Evolutionary conservation across 2,113 vertebrate species (phyloP), one percentile per base, ranked within the genome.

Genomic region (Leucoraja erinaceus): DNA sequence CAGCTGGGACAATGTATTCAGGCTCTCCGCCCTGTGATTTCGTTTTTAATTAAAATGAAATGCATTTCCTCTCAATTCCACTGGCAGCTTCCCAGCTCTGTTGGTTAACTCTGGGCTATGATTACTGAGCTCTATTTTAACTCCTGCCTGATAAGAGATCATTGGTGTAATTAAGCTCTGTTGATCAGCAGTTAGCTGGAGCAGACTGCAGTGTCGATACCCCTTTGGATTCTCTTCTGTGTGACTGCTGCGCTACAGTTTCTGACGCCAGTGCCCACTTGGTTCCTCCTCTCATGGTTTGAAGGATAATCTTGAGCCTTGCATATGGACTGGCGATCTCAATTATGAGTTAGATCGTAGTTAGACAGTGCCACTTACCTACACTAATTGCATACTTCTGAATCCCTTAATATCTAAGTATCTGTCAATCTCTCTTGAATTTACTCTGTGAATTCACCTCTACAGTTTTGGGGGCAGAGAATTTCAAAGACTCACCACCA

Each of bases 111-210:
- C 83, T 88, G 59, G 59, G 25, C 28, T 18, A 88, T 66, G 59
- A 63, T 63, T 88, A 63, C 78, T 63, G 25, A 86, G 83, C 28
- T n/a, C 14, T 63, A 33, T 88, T 63, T 63, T 63, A 88, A 66
- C 59, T 66, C 83, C 28, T 16, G 14, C 61, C 59, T 63, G 59
- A 31, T 88, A n/a, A 28, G 59, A 66, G 59, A 88, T 88, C 14
- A 12, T 33, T n/a, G 18, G 16, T 88, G 59, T 63, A 88, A 88
- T 88, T 88, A 88, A 88, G 61, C 56, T 31, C 59, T 56, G 28
- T 86, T 88, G 59, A 66, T 88, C 28, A 63, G 59, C 83, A 66
- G 25, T 88, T 88, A 83, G 79, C 79, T 83, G 79, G 83, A 66
- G 59, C 59, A 88, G 59, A 88, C 6, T 12, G 5, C 28, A 63